Evolutionary conservation across 2,113 vertebrate genomes (phyloP).

Genomic region (Istiophorus platypterus): DNA sequence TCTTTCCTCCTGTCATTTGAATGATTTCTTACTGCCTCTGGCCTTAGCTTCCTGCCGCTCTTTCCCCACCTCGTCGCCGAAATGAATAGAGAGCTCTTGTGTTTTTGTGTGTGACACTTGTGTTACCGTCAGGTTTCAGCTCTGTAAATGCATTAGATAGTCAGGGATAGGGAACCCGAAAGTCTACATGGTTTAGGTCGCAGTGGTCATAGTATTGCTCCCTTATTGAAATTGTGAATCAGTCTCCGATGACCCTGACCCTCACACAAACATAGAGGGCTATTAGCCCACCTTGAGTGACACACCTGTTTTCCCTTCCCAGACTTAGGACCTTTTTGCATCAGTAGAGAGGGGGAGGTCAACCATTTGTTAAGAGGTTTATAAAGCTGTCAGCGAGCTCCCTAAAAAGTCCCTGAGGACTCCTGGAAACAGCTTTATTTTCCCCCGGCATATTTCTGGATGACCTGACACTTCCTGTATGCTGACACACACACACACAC

Average conservation of each 20-base stretch:
- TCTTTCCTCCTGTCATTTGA: constrained; percentile 2
- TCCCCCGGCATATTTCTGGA: constrained; percentile 60
- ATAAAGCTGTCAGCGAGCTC: constrained; percentile 78
- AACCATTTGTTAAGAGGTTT: constrained; percentile 76
- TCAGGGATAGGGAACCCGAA: background rate
- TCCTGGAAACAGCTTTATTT: constrained; percentile 68
- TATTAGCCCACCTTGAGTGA: constrained; percentile 53
- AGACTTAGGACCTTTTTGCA: constrained; percentile 60
- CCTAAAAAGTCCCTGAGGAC: constrained; percentile 77
- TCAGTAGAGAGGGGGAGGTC: constrained; percentile 71
- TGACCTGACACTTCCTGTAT: constrained; percentile 75
- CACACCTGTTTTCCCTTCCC: constrained; percentile 76
- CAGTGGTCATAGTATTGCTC: background rate
- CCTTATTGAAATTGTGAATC: background rate
- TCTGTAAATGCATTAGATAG: background rate
- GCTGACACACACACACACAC: constrained; percentile 29
- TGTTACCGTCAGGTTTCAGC: background rate
- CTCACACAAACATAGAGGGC: constrained; percentile 4
- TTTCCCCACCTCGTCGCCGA: constrained; percentile 10
- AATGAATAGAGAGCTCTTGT: background rate
- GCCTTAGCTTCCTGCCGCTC: background rate
- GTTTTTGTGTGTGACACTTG: constrained; percentile 9
- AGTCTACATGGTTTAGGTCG: background rate
- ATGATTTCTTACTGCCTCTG: background rate
- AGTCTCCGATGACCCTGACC: constrained; percentile 8